Conservation (phyloP, 2,888 invertebrate species). For the Nomada ferruginata region DNA sequence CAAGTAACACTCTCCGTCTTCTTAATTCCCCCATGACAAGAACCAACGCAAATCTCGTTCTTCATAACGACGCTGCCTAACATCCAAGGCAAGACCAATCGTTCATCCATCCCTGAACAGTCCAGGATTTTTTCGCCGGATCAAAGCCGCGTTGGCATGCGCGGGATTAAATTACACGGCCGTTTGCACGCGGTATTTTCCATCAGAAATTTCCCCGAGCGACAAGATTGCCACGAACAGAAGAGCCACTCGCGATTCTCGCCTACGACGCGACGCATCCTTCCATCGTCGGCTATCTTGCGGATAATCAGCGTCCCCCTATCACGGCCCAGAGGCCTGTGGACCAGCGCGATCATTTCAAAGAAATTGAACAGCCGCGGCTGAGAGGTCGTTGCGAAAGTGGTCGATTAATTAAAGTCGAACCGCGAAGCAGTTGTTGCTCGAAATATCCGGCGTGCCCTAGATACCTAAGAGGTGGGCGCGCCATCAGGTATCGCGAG, state of each 20-base stretch:
- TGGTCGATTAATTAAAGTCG: constrained; percentile 66
- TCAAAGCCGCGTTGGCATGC: constrained; percentile 9
- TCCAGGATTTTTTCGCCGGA: neutral
- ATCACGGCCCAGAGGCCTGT: neutral
- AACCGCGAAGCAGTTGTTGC: constrained; percentile 63
- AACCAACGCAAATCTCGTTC: no score
- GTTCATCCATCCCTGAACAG: neutral
- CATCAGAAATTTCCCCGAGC: constrained; percentile 35
- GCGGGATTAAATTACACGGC: constrained; percentile 29
- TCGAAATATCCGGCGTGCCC: constrained; percentile 64
- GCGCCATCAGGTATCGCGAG: constrained; percentile 54
- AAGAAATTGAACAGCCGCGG: constrained; percentile 46
- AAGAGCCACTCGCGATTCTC: constrained; percentile 29
- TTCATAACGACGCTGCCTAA: no score
- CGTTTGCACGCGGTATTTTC: constrained; percentile 10
- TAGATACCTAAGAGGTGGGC: constrained; percentile 48
- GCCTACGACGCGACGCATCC: constrained; percentile 34
- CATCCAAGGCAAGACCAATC: neutral
- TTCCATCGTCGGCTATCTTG: constrained; percentile 27
- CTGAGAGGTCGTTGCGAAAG: constrained; percentile 31
- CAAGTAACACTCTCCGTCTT: no score
- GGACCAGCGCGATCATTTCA: constrained; percentile 46
- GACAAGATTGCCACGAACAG: constrained; percentile 30
- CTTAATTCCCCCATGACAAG: no score
- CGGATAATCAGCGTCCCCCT: constrained; percentile 32